Base-by-base conservation (phyloP, 2,113 vertebrate genomes). In the Piaya cayana region DNA sequence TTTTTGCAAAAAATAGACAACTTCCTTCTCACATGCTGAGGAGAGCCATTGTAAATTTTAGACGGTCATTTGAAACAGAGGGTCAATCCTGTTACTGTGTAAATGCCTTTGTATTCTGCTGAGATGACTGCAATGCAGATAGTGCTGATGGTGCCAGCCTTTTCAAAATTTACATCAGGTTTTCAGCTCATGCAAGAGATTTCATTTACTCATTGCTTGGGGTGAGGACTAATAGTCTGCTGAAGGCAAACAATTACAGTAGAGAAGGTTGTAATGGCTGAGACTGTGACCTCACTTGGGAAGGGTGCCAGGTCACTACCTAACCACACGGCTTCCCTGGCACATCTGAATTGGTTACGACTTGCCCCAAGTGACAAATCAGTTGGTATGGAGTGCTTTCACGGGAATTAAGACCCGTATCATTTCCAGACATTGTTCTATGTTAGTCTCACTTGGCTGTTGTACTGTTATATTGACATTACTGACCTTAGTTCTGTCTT, bases 111-210 rank as follows among this genome's bases (percentile, higher is more conserved):
- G 62, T 76, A 25, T 5, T 3, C 42, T 79, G 90, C 86, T 52
- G 85, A 90, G 88, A 94, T 85, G 79, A 86, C 95, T 95, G 93
- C 94, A 97, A 88, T 96, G 95, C 95, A 96, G 95, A 88, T 91
- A 85, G 74, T 78, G 60, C 75, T 76, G 87, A 20, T 75, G 82
- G 56, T 88, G 64, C 68, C 62, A 1, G 34, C 39, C 64, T 87
- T 75, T 59, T 91, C 56, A 85, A 34, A 72, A 88, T 90, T 86
- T 91, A 77, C 64, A 43, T 85, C 79, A 83, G 93, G 43, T 81
- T 86, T 85, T 52, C 75, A 78, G 75, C 70, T 91, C 45, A 64
- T 52, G 25, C 49, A 34, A 55, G 90, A 87, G 37, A 18, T 77
- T 85, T 85, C 42, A 6, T 80, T 92, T 88, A 55, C 59, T 89